Evolutionary conservation across 2,797 vertebrate species (phyloP).

Genomic region (Dermochelys coriacea): DNA sequence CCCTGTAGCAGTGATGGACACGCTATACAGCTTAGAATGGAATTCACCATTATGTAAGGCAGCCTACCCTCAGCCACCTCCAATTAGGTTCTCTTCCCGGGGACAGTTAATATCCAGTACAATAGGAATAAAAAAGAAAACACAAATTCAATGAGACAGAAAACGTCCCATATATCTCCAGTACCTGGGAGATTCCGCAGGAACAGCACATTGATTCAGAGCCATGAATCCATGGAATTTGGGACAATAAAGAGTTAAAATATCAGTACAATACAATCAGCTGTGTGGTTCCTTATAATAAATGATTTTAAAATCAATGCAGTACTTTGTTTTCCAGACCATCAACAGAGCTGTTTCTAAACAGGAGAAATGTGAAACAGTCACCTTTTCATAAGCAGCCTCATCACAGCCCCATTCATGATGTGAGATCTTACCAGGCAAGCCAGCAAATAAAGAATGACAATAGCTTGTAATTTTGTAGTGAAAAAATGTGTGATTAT

Average conservation of each 20-base stretch:
- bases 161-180: background rate
- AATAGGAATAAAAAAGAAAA: background rate
- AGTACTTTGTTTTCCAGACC: conserved; percentile 11
- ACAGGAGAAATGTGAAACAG: conserved; percentile 1
- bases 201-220: background rate
- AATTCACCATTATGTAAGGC: background rate
- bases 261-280: background rate
- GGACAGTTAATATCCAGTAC: background rate
- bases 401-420: conserved; percentile 4
- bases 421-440: background rate
- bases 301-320: conserved; percentile 41
- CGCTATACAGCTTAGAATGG: background rate
- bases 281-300: background rate
- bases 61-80: background rate
- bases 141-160: background rate
- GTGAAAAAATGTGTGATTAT: background rate
- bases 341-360: background rate
- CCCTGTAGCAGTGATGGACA: background rate
- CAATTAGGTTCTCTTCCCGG: background rate
- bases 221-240: background rate
- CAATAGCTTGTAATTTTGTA: conserved; percentile 9
- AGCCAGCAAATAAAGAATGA: background rate
- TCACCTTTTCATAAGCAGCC: background rate
- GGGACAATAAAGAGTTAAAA: conserved; percentile 37
- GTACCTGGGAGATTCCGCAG: background rate